Percentiles rank a stretch among this genome's conserved stretches.
Evolutionary conservation across 2,797 vertebrate genomes (phyloP).

Genomic region (Alectoris magna): DNA sequence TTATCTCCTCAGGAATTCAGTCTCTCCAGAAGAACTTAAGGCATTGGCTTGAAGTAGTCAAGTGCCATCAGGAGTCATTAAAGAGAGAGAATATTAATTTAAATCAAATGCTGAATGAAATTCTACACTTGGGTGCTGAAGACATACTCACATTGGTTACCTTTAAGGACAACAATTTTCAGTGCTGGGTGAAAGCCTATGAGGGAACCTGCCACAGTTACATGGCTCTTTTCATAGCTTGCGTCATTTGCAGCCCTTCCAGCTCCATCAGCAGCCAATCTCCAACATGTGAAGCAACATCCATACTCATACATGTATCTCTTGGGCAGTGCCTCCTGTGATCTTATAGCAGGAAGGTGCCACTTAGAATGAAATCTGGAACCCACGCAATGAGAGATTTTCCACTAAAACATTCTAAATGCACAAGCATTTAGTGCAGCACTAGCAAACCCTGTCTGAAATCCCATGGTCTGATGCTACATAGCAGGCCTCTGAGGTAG

Average conservation of each 20-base stretch:
- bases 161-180: not conserved
- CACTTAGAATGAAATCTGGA: not conserved
- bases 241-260: not conserved
- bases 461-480: accelerated
- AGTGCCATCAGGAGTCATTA: not conserved
- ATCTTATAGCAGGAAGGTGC: not conserved
- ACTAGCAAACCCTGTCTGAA: not conserved
- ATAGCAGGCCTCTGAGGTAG: not conserved
- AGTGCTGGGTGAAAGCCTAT: not conserved
- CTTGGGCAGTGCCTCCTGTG: not conserved
- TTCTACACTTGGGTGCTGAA: not conserved
- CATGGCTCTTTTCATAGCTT: not conserved
- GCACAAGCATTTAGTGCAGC: not conserved
- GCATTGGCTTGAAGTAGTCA: not conserved
- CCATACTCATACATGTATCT: accelerated
- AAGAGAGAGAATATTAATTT: not conserved
- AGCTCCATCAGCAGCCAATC: not conserved
- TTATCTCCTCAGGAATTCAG: not conserved
- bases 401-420: not conserved
- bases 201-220: not conserved
- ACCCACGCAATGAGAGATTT: not conserved
- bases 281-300: not conserved
- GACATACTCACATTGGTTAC: not conserved
- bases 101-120: not conserved
- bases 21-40: not conserved